Evolutionary conservation across 2,888 invertebrate species (phyloP).

Genomic region (Biston betularia): DNA sequence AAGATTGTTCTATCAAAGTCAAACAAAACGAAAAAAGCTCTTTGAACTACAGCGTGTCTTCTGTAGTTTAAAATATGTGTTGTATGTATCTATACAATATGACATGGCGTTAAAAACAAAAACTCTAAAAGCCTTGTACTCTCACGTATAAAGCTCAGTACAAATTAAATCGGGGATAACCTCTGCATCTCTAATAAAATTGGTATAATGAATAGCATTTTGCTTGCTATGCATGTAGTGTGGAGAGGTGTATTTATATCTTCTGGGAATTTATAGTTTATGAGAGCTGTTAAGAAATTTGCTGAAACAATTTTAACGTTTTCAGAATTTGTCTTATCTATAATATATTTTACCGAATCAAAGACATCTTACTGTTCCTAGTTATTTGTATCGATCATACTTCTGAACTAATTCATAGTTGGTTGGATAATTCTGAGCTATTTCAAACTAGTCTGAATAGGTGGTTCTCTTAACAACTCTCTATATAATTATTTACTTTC

Average conservation of each 20-base stretch:
- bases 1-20: conserved; percentile 9
- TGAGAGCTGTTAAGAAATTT: conserved; percentile 11
- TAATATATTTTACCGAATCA: too few species aligned
- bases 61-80: conserved; percentile 37
- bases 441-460: too few species aligned
- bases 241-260: conserved; percentile 12
- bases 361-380: too few species aligned
- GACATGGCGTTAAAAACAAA: conserved; percentile 21
- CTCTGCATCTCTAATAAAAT: conserved; percentile 10
- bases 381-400: too few species aligned
- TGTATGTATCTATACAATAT: conserved; percentile 18
- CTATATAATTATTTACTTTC: not conserved
- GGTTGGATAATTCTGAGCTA: too few species aligned
- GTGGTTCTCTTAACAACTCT: conserved; percentile 16
- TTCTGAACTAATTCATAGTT: too few species aligned
- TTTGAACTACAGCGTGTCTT: conserved; percentile 36
- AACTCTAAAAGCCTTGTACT: conserved; percentile 34
- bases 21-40: conserved; percentile 21
- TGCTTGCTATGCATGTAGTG: conserved; percentile 22
- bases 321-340: not conserved
- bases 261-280: not conserved
- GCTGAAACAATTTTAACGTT: not conserved
- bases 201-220: conserved; percentile 1
- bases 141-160: conserved; percentile 21
- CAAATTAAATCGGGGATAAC: conserved; percentile 13